Percentiles rank a stretch among this genome's conserved stretches.
Evolutionary conservation across 2,113 vertebrate species (phyloP).

Genomic region (Gobiocypris rarus): DNA sequence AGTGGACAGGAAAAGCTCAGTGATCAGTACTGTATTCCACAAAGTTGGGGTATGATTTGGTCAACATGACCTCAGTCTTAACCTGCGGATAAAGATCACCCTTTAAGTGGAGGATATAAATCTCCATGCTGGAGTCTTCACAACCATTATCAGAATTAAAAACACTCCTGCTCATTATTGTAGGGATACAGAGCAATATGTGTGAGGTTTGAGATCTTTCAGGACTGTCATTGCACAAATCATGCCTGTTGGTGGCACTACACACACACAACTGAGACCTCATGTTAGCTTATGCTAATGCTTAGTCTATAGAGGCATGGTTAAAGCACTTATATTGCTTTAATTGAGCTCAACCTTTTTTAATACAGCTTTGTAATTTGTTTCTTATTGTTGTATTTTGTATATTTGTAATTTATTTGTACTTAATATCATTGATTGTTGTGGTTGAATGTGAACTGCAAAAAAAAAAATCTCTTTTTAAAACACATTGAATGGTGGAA

Average conservation of each 20-base stretch:
- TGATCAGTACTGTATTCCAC: constrained; percentile 3
- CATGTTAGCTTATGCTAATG: constrained; percentile 32
- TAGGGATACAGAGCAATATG: not conserved
- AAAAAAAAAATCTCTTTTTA: not conserved
- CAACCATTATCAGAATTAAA: not conserved
- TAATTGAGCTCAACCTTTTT: constrained; percentile 16
- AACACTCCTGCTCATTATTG: not conserved
- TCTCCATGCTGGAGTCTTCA: constrained; percentile 32
- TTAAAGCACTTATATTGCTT: constrained; percentile 9
- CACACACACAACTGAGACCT: constrained; percentile 47
- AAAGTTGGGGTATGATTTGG: not conserved
- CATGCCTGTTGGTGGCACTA: constrained; percentile 35
- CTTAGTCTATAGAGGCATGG: constrained; percentile 8
- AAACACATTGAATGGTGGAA: not conserved
- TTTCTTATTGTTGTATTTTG: constrained; percentile 48
- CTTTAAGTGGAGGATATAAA: not conserved
- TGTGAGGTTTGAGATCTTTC: not conserved
- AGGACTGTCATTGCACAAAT: not conserved
- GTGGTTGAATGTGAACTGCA: constrained; percentile 22
- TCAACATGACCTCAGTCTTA: not conserved
- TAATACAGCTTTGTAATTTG: constrained; percentile 39
- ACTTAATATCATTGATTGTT: constrained; percentile 42
- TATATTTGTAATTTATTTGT: constrained; percentile 70
- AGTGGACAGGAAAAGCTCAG: not conserved
- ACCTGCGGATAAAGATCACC: not conserved